These are phyloP conservation scores for Hetaerina titia DNA, from an alignment of 2,888 invertebrate species.

Conservation along the genomic window DNA sequence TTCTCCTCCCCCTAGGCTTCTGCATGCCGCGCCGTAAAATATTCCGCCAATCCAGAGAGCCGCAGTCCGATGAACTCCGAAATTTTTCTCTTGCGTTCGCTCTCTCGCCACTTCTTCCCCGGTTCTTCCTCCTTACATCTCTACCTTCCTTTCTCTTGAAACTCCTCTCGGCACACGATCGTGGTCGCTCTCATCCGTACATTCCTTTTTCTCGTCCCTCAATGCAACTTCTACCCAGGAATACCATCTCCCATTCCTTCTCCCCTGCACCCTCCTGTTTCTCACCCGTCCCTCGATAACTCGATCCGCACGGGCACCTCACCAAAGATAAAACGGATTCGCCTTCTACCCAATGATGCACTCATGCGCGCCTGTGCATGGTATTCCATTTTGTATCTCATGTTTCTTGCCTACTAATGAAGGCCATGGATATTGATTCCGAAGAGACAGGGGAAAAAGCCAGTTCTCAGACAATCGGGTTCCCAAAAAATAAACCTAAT, in stretches of 20 bases:
- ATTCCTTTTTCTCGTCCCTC: background rate
- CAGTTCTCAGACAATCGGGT: too few relatives aligned
- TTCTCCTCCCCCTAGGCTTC: background rate
- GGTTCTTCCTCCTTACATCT: background rate
- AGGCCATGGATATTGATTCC: too few relatives aligned
- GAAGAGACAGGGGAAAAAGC: too few relatives aligned
- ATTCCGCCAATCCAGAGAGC: constrained; percentile 46
- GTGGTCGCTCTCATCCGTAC: background rate
- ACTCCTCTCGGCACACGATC: background rate
- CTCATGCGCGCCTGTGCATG: too few relatives aligned
- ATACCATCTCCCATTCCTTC: background rate
- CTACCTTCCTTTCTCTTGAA: background rate
- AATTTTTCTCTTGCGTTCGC: background rate
- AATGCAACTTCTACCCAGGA: background rate
- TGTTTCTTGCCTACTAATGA: too few relatives aligned
- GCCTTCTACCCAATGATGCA: too few relatives aligned
- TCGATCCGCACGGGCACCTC: background rate
- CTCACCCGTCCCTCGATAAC: background rate
- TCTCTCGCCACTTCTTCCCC: background rate
- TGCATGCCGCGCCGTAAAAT: background rate
- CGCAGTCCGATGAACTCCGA: constrained; percentile 35
- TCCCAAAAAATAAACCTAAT: too few relatives aligned
- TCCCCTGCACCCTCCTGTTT: background rate
- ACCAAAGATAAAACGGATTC: too few relatives aligned
- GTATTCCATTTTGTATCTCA: too few relatives aligned